Evolutionary conservation across 1,140 invertebrate species (phyloP).

Genomic region (Oppia nitens): DNA sequence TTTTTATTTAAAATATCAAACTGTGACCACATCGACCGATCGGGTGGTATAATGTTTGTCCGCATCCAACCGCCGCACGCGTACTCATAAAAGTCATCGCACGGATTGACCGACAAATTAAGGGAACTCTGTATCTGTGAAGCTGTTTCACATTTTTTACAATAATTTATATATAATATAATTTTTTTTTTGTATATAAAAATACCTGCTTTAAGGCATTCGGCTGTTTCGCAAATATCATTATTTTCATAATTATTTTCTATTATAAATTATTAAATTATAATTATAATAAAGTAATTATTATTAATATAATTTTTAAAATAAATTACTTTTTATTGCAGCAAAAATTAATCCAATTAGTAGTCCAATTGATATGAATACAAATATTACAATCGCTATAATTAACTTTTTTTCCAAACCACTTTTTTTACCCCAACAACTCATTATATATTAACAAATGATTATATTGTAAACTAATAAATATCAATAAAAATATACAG

Average conservation of each 20-base stretch:
- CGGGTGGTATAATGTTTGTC: slow-evolving; percentile 30
- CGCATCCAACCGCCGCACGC: slow-evolving; percentile 38
- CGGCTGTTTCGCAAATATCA: background rate
- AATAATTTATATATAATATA: background rate
- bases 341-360: background rate
- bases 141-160: slow-evolving; percentile 26
- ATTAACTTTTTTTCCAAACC: background rate
- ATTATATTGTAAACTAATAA: too few species aligned
- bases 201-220: background rate
- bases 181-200: background rate
- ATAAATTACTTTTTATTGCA: background rate
- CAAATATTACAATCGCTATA: background rate
- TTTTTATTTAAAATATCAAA: background rate
- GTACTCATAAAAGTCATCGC: slow-evolving; percentile 49
- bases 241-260: background rate
- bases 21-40: slow-evolving; percentile 23
- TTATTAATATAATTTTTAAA: background rate
- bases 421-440: too few species aligned
- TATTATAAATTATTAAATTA: background rate
- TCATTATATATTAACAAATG: too few species aligned
- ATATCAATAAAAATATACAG: too few species aligned
- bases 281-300: background rate
- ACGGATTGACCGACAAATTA: slow-evolving; percentile 27
- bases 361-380: background rate
- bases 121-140: slow-evolving; percentile 38